phyloP scores from a whole-genome alignment of 2,113 vertebrate genomes.

The Sclerurus mexicanus region DNA sequence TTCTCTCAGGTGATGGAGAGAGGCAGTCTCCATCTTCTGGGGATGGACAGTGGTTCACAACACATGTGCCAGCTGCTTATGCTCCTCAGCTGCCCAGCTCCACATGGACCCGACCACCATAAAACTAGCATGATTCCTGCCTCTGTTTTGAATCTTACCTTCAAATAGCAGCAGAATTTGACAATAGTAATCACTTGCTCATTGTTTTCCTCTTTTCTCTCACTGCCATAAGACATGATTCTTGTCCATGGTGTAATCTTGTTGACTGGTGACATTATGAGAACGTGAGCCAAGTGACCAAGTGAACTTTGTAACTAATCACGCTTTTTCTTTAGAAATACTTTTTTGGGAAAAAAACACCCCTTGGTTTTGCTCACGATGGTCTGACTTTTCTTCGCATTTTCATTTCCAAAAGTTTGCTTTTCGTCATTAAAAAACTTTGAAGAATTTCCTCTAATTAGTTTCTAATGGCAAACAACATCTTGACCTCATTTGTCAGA shows the following conservation, averaged over 20 bases:
- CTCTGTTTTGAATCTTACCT: background rate
- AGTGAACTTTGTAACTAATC: background rate
- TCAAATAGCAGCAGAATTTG: background rate
- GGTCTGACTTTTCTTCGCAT: background rate
- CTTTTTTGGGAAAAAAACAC: background rate
- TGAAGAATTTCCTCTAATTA: conserved; percentile 49
- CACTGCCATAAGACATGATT: background rate
- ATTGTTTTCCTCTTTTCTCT: background rate
- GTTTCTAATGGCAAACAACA: conserved; percentile 40
- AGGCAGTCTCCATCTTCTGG: background rate
- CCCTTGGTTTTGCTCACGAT: background rate
- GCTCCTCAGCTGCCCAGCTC: background rate
- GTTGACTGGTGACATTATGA: background rate
- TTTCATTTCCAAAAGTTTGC: background rate
- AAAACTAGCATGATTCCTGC: background rate
- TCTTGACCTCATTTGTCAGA: conserved; percentile 62
- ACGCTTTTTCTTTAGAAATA: background rate
- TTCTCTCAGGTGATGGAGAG: background rate
- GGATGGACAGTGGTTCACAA: background rate
- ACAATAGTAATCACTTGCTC: background rate
- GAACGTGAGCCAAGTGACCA: background rate
- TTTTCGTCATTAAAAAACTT: background rate
- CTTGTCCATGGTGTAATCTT: background rate
- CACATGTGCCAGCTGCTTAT: background rate
- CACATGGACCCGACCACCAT: rapidly evolving